Evolutionary conservation across 2,797 vertebrate genomes (phyloP), one percentile per base, ranked within the genome.

Genomic region (Antrozous pallidus): DNA sequence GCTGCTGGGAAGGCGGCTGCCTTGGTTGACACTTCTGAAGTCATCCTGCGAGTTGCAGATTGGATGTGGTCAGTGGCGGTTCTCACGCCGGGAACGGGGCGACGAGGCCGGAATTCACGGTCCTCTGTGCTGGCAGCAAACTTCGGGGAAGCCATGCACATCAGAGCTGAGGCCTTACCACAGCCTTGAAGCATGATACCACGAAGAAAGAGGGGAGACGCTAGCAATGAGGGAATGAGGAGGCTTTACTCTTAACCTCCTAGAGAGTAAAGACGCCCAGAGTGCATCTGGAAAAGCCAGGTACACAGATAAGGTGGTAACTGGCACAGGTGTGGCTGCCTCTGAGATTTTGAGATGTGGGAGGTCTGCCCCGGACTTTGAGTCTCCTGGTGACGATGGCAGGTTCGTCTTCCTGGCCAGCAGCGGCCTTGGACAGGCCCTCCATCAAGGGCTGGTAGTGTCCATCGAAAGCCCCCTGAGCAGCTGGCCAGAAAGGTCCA

Each of bases 291-390:
- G 45, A 36, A 69, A 69, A 82, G 83, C 56, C n/a, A 31, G 73
- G 12, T 7, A 5, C 12, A 28, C 9, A 13, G 10, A 36, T 28
- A 38, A 38, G 14, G 51, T 16, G 6, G 99, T 99, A 9, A 99
- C 99, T 65, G 99, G 99, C 94, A 99, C 98, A 98, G 99, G 99
- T 40, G 98, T 99, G 90, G 99, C 99, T 36, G 99, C 99, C 83
- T 99, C 99, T 0, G 99, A 99, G 96, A 99, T 99, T 97, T 99
- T 98, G 97, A 98, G 99, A 0, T 98, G 96, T 1, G 99, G 99
- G 16, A 99, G 99, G 38, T 99, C 98, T 1, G 99, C 99, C 97
- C 98, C 99, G 98, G 99, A 99, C 98, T 99, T 99, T 98, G 99
- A 99, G 97, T 99, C 98, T 33, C 98, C 99, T 0, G 98, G 99